A percentile compares a stretch with the other conserved stretches of the same genome.
phyloP scores from a whole-genome alignment of 2,113 vertebrate species.

The Oreotragus oreotragus region DNA sequence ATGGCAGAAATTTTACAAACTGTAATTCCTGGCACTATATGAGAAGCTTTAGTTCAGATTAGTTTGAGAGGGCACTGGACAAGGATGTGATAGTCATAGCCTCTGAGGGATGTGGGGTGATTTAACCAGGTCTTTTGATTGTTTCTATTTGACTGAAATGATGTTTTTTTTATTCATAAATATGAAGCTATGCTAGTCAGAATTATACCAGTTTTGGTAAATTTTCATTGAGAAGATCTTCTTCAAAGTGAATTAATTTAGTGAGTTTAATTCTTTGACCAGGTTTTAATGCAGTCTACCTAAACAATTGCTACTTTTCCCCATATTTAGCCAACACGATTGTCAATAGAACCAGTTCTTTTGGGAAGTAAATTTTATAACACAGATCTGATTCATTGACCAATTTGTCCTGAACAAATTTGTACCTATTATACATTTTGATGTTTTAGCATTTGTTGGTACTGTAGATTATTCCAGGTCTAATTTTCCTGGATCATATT shows the following conservation, averaged over 20 bases:
- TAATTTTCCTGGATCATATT: not conserved
- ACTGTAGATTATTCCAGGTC: not conserved
- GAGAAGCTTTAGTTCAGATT: not conserved
- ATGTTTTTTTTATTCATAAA: not conserved
- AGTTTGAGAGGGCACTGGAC: not conserved
- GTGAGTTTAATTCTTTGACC: not conserved
- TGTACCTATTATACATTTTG: not conserved
- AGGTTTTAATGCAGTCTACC: not conserved
- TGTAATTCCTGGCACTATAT: not conserved
- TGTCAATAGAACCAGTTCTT: not conserved
- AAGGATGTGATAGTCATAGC: not conserved
- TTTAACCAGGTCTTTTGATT: not conserved
- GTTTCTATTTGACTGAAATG: not conserved
- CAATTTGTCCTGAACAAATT: not conserved
- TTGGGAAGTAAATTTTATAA: not conserved
- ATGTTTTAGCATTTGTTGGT: not conserved
- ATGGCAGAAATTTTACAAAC: not conserved
- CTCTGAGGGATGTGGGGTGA: not conserved
- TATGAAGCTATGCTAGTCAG: not conserved
- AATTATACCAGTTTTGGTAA: not conserved
- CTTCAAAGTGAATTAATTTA: conserved; percentile 26
- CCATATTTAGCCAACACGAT: not conserved
- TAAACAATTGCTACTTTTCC: not conserved
- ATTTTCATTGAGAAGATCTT: not conserved
- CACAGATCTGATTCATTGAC: not conserved